These are phyloP conservation scores for Polyommatus icarus DNA, from an alignment of 2,888 invertebrate genomes.

Conservation along the genomic window DNA sequence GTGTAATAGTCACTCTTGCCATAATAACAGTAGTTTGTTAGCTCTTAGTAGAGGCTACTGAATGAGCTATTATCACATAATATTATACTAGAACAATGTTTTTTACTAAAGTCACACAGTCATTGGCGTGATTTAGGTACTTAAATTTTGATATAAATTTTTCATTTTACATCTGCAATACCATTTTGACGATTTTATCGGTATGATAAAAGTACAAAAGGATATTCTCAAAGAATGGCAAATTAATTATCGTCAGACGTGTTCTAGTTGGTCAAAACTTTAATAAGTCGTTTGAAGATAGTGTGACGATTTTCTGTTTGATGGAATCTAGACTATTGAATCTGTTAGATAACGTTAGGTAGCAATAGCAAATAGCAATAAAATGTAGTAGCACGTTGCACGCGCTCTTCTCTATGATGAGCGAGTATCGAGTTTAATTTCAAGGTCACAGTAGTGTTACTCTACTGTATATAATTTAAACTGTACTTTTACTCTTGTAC, in stretches of 20 bases:
- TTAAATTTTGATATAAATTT: background rate
- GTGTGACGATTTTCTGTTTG: too few species aligned
- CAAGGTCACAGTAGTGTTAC: background rate
- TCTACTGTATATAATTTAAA: background rate
- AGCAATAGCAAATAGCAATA: too few species aligned
- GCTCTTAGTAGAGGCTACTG: constrained; percentile 17
- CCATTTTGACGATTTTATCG: too few species aligned
- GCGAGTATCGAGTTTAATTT: background rate
- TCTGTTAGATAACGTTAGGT: too few species aligned
- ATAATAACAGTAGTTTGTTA: constrained; percentile 19
- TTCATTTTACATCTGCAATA: background rate
- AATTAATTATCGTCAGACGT: too few species aligned
- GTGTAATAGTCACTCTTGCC: background rate
- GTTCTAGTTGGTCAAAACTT: too few species aligned
- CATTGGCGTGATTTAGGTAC: background rate
- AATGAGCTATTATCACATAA: constrained; percentile 3
- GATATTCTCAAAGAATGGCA: too few species aligned
- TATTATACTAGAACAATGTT: background rate
- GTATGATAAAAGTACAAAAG: too few species aligned
- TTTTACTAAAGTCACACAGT: background rate
- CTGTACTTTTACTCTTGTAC: background rate
- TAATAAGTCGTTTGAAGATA: too few species aligned
- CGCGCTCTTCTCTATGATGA: background rate
- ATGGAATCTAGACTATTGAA: too few species aligned
- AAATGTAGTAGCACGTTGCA: too few species aligned